phyloP scores from a whole-genome alignment of 2,113 vertebrate genomes.

The Nothoprocta pentlandii region DNA sequence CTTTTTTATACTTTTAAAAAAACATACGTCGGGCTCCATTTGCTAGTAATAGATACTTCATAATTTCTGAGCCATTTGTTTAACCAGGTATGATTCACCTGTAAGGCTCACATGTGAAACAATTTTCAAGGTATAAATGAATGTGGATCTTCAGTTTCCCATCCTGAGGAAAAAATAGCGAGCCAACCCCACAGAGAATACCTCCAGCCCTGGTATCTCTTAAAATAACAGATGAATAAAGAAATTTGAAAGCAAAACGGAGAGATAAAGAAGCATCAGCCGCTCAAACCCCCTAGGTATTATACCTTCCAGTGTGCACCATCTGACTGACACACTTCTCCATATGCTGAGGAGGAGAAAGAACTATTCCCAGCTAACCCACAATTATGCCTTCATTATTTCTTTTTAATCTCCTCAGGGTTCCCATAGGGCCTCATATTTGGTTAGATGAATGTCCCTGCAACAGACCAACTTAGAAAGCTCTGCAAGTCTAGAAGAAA shows the following conservation, averaged over 20 bases:
- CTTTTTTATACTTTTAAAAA: not conserved
- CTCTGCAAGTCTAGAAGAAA: not conserved
- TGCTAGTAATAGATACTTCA: not conserved
- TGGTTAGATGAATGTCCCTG: constrained; percentile 73
- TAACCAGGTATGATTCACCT: constrained; percentile 24
- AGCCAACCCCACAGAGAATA: constrained; percentile 57
- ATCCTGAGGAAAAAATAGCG: not conserved
- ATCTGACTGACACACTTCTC: constrained; percentile 79
- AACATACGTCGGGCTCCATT: not conserved
- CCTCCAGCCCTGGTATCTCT: constrained; percentile 54
- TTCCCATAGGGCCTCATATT: constrained; percentile 69
- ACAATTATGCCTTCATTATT: constrained; percentile 79
- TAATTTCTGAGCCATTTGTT: not conserved
- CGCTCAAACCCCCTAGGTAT: constrained; percentile 74
- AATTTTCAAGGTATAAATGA: not conserved
- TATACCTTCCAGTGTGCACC: constrained; percentile 73
- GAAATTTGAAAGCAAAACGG: constrained; percentile 76
- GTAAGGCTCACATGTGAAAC: not conserved
- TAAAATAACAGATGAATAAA: constrained; percentile 74
- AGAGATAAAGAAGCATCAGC: constrained; percentile 72
- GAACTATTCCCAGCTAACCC: constrained; percentile 76
- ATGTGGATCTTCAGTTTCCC: constrained; percentile 7
- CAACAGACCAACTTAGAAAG: constrained; percentile 51
- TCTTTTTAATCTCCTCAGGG: constrained; percentile 75
- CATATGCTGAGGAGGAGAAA: constrained; percentile 77